These are phyloP conservation scores for Tolmerus cingulatus DNA, from an alignment of 2,888 invertebrate species.

Conservation along the genomic window DNA sequence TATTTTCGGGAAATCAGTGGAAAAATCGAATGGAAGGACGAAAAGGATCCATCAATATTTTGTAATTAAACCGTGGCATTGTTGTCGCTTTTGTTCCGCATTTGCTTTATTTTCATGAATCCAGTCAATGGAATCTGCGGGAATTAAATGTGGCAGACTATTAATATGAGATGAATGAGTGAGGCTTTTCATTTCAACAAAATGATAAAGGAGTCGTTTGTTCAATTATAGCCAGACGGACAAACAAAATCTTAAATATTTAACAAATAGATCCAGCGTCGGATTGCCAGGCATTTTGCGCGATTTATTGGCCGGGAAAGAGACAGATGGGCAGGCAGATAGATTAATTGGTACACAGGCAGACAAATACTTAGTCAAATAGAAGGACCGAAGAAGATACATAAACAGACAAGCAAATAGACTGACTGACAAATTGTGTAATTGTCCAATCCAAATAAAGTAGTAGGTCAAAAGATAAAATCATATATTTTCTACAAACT, in stretches of 20 bases:
- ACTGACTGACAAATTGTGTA: not conserved
- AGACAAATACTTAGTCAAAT: no score
- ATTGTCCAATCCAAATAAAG: not conserved
- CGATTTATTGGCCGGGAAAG: not conserved
- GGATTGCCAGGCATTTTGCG: not conserved
- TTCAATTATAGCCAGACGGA: not conserved
- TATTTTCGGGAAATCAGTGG: not conserved
- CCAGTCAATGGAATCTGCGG: not conserved
- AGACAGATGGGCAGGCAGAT: not conserved
- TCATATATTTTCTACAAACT: no score
- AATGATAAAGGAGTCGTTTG: not conserved
- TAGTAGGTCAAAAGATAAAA: not conserved
- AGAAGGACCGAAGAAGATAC: no score
- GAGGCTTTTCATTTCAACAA: not conserved
- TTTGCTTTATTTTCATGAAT: not conserved
- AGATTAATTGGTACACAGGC: not conserved
- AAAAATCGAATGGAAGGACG: not conserved
- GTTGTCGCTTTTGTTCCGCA: not conserved
- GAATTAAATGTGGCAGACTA: not conserved
- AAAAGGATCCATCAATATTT: not conserved
- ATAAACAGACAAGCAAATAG: not conserved
- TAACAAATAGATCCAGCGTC: not conserved
- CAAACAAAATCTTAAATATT: not conserved
- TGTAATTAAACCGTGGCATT: not conserved
- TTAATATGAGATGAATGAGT: not conserved